phyloP scores from a whole-genome alignment of 2,113 vertebrate genomes.

The Esox niger region DNA sequence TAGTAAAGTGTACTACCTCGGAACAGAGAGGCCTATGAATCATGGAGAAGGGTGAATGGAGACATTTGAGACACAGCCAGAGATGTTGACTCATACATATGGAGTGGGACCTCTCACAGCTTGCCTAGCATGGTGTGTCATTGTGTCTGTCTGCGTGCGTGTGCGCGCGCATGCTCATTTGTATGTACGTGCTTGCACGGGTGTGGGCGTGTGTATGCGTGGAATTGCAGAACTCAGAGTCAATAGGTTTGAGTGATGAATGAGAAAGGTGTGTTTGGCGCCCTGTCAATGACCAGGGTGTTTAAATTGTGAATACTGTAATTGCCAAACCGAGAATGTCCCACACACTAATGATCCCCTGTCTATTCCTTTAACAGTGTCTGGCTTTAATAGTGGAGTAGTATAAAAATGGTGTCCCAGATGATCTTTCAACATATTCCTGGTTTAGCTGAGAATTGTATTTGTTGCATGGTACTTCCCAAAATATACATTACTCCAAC shows the following conservation, averaged over 20 bases:
- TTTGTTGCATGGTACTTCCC: too few species aligned
- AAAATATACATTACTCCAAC: too few species aligned
- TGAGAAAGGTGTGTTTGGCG: background rate
- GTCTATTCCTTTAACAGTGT: constrained; percentile 31
- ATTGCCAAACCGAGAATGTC: constrained; percentile 7
- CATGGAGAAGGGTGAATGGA: too few species aligned
- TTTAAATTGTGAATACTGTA: constrained; percentile 26
- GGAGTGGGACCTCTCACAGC: constrained; percentile 12
- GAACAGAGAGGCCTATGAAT: too few species aligned
- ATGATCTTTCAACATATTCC: too few species aligned
- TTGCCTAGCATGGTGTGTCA: too few species aligned
- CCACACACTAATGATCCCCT: constrained; percentile 30
- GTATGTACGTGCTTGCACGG: background rate
- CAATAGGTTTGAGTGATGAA: background rate
- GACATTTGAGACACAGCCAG: background rate
- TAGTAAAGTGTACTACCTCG: too few species aligned
- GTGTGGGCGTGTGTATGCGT: constrained; percentile 13
- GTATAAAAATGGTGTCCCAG: too few species aligned
- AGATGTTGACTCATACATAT: constrained; percentile 31
- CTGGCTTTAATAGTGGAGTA: too few species aligned
- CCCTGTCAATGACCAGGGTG: constrained; percentile 18
- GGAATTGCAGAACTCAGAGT: constrained; percentile 5
- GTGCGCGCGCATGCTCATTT: constrained; percentile 15
- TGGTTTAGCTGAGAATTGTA: too few species aligned
- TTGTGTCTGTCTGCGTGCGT: constrained; percentile 12